Base-by-base conservation (phyloP, 2,888 invertebrate species). In the Eupithecia insigniata region DNA sequence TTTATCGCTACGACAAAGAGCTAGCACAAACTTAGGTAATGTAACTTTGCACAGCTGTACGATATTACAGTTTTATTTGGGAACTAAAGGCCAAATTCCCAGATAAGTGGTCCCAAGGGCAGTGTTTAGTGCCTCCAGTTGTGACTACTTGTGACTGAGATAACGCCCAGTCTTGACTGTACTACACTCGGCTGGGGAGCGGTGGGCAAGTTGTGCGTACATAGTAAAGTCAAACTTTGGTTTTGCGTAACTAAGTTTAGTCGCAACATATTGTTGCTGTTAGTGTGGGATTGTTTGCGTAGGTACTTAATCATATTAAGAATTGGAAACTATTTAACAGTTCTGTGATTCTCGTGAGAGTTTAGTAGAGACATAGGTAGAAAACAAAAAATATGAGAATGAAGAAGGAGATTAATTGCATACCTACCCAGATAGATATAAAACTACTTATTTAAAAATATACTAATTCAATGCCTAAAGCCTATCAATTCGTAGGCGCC, bases 51-150 rank as follows among this genome's bases (percentile, higher is more conserved):
- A 43, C 67, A 70, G 69, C 55, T 72, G 67, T 66, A 67, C 64
- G 36, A 10, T 58, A 67, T 67, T 61, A 68, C 46, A 36, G 18
- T 68, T 66, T 71, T 69, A 69, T 71, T 69, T 39, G 46, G n/a
- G 34, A 30, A 69, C 71, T 67, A 74, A 74, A 74, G 67, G 60
- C 60, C 46, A 69, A 74, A 46, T 65, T 62, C 32, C 36, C 36
- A 14, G 58, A 61, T 65, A 60, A 71, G 69, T 74, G 65, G 60
- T 36, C 60, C 60, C 71, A 2, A 6, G 67, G 60, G 69, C 7
- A 51, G 67, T 70, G 71, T 69, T 71, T 67, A 60, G 71, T 69
- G 66, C 61, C 46, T 69, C 34, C 66, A 51, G 36, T 71, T 58
- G 64, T 67, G 43, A 64, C 60, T 71, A 51, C 28, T 71, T 55